Evolutionary conservation across 2,888 invertebrate species (phyloP).

Genomic region (Argynnis bischoffii): DNA sequence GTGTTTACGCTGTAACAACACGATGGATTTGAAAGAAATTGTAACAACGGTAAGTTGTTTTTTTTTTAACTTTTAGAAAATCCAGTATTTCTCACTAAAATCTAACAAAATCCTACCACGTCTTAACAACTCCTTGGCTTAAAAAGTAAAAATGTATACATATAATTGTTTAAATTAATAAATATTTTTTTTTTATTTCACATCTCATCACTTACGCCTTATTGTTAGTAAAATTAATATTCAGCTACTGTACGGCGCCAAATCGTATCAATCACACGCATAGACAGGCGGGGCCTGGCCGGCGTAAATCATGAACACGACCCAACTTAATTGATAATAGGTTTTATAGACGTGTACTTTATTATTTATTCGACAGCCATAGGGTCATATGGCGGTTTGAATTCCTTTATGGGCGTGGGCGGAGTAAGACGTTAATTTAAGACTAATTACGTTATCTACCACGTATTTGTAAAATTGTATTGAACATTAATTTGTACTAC

Average conservation of each 20-base stretch:
- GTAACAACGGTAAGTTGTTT: too few species aligned
- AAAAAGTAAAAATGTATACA: too few species aligned
- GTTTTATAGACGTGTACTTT: slow-evolving; percentile 41
- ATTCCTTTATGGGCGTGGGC: slow-evolving; percentile 41
- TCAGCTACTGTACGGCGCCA: slow-evolving; percentile 44
- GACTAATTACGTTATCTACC: slow-evolving; percentile 10
- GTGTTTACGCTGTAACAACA: too few species aligned
- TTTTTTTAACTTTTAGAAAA: too few species aligned
- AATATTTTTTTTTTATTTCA: neutral
- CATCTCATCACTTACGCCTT: slow-evolving; percentile 37
- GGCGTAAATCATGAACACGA: slow-evolving; percentile 59
- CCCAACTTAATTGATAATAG: slow-evolving; percentile 58
- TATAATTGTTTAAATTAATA: too few species aligned
- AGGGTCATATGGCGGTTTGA: slow-evolving; percentile 31
- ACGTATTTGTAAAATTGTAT: slow-evolving; percentile 15
- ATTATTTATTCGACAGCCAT: slow-evolving; percentile 41
- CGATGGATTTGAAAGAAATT: too few species aligned
- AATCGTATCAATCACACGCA: slow-evolving; percentile 55
- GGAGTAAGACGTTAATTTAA: slow-evolving; percentile 33
- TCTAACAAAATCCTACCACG: too few species aligned
- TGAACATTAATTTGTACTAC: slow-evolving; percentile 12
- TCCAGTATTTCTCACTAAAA: too few species aligned
- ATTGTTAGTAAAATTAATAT: slow-evolving; percentile 50
- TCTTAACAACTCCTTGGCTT: too few species aligned
- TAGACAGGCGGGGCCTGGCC: slow-evolving; percentile 62